Evolutionary conservation across 2,797 vertebrate species (phyloP).

Genomic region (Lagodon rhomboides): DNA sequence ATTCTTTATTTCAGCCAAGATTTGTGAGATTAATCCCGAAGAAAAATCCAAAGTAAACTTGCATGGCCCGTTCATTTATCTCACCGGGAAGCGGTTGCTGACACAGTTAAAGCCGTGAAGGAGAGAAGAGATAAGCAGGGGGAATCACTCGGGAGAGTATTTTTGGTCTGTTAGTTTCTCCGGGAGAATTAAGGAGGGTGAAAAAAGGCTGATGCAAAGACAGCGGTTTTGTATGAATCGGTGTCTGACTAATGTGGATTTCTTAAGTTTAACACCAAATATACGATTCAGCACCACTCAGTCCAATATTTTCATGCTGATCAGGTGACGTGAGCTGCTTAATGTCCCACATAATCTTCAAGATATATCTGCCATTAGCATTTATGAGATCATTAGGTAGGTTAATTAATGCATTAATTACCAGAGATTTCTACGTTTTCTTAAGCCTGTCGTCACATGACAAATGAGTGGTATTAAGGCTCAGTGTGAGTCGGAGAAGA

Average conservation of each 20-base stretch:
- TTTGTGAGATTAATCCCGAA: constrained; percentile 43
- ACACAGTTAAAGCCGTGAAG: constrained; percentile 30
- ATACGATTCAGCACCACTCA: background rate
- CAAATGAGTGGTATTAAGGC: constrained; percentile 33
- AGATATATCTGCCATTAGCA: constrained; percentile 35
- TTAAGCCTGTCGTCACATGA: constrained; percentile 48
- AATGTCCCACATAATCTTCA: constrained; percentile 45
- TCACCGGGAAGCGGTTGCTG: constrained; percentile 6
- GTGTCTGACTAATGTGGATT: background rate
- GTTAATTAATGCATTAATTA: constrained; percentile 65
- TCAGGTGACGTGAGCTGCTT: constrained; percentile 37
- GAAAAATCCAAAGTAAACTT: constrained; percentile 35
- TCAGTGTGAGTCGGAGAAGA: constrained; percentile 18
- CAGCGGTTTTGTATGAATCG: background rate
- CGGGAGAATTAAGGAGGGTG: constrained; percentile 1
- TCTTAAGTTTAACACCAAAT: background rate
- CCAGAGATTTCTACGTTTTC: constrained; percentile 32
- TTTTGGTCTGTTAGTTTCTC: constrained; percentile 20
- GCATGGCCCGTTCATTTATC: background rate
- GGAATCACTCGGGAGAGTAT: constrained; percentile 17
- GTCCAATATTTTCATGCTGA: constrained; percentile 3
- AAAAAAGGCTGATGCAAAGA: constrained; percentile 3
- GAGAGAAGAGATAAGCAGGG: constrained; percentile 31
- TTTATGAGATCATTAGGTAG: constrained; percentile 58
- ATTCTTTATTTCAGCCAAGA: background rate